These are phyloP conservation scores for Cyprinella venusta DNA, from an alignment of 2,797 vertebrate species.

Conservation along the genomic window DNA sequence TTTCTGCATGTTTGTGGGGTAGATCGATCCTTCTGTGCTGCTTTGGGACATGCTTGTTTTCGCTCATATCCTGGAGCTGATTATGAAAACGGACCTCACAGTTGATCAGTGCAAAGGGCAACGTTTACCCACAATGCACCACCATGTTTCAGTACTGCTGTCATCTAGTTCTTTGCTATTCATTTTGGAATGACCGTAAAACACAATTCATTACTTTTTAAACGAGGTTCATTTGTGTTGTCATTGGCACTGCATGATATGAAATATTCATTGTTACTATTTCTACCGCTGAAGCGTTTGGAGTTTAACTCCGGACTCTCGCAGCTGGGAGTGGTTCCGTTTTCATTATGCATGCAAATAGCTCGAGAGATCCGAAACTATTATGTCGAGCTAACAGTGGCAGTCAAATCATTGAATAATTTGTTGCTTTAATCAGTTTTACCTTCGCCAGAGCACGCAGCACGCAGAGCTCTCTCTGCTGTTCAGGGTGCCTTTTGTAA, in stretches of 20 bases:
- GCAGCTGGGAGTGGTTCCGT: conserved; percentile 20
- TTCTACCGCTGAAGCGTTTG: conserved; percentile 23
- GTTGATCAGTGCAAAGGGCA: conserved; percentile 19
- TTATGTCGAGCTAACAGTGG: conserved; percentile 28
- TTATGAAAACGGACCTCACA: background rate
- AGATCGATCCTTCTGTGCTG: conserved; percentile 5
- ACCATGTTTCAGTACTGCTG: background rate
- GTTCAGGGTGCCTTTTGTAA: conserved; percentile 27
- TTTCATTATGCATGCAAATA: conserved; percentile 39
- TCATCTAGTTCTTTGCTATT: conserved; percentile 1
- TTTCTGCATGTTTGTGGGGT: conserved; percentile 24
- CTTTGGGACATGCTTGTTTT: conserved; percentile 15
- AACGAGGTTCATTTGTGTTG: conserved; percentile 24
- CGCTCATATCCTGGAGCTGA: background rate
- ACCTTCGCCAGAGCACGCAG: background rate
- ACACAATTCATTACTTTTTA: conserved; percentile 26
- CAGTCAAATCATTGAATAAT: conserved; percentile 38
- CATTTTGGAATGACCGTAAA: background rate
- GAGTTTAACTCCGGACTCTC: conserved; percentile 25
- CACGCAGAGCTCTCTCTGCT: conserved; percentile 6
- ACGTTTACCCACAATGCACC: background rate
- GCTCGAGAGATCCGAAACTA: conserved; percentile 1
- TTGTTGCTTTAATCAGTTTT: conserved; percentile 50
- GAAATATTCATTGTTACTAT: conserved; percentile 53
- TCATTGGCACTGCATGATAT: conserved; percentile 35